Evolutionary conservation across 1,140 invertebrate genomes (phyloP), one percentile per base, ranked within the genome.

Genomic region (Drosophila subpulchrella): DNA sequence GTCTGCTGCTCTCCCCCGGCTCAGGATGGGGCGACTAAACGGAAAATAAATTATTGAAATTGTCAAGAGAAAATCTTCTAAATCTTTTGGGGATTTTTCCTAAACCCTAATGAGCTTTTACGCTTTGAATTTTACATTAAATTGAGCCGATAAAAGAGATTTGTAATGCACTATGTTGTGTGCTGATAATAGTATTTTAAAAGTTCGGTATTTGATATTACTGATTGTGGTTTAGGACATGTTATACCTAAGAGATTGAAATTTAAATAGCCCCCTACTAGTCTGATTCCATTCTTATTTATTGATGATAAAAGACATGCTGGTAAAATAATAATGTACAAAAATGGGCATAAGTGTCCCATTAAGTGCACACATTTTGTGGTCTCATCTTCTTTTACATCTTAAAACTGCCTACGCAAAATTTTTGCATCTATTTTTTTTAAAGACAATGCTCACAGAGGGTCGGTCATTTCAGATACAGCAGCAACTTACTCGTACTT

Each of bases 1-100:
- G 75, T 88, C 78, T 76, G 65, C 38, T 17, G 15, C 38, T 12
- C 0, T 8, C 38, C 11, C 12, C 50, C 42, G 15, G 41, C 38
- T 24, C 46, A 58, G 76, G 61, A 58, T 50, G 55, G 58, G 50
- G 67, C 71, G 68, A 88, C 76, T 88, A 79, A 48, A 76, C 71
- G 46, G 60, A 44, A 55, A 74, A 79, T 88, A 73, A 80, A 78
- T 71, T 73, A 84, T 80, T 80, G 36, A 80, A 78, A 74, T 46
- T 62, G 68, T 84, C 53, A 57, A 59, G 48, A 32, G 17, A 50
- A 30, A 59, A 34, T 27, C 11, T 38, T 15, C 15, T 36, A 38
- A 51, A 66, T 27, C 44, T 34, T 13, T 36, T 11, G 4, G 7
- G 39, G 32, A 42, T 55, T 63, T 27, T 8, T 10, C 27, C 54